Conservation (phyloP, 1,140 invertebrate species). For the Acarapis woodi region DNA sequence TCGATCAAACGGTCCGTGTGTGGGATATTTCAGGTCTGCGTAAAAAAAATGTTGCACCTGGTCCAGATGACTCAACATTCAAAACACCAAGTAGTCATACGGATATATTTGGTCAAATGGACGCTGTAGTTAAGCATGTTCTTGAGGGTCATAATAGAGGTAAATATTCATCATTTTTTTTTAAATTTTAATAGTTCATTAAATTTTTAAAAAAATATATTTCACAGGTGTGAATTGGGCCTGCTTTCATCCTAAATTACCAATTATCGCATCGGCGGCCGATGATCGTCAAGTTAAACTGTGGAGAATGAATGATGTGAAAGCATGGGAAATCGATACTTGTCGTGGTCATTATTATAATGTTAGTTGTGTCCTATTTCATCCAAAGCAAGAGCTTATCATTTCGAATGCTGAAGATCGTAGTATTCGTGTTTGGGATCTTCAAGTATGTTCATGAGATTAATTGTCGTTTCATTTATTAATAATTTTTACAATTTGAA, state of each 20-base stretch:
- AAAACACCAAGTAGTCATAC: constrained; percentile 58
- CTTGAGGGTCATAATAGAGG: constrained; percentile 84
- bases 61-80: constrained; percentile 59
- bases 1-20: constrained; percentile 91
- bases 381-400: constrained; percentile 84
- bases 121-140: constrained; percentile 92
- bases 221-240: constrained; percentile 99
- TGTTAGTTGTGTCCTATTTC: constrained; percentile 89
- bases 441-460: no score
- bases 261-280: constrained; percentile 82
- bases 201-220: no score
- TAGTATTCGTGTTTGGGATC: constrained; percentile 93
- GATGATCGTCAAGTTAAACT: constrained; percentile 92
- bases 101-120: constrained; percentile 68
- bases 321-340: constrained; percentile 97
- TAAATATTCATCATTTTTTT: no score
- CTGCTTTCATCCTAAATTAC: constrained; percentile 73
- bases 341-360: constrained; percentile 98
- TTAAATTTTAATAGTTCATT: no score
- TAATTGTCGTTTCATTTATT: no score
- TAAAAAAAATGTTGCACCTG: constrained; percentile 91
- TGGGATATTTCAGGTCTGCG: constrained; percentile 93
- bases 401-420: constrained; percentile 94
- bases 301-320: constrained; percentile 95
- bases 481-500: no score